These are phyloP conservation scores for Parotia lawesii DNA, from an alignment of 2,113 vertebrate genomes.

Conservation along the genomic window DNA sequence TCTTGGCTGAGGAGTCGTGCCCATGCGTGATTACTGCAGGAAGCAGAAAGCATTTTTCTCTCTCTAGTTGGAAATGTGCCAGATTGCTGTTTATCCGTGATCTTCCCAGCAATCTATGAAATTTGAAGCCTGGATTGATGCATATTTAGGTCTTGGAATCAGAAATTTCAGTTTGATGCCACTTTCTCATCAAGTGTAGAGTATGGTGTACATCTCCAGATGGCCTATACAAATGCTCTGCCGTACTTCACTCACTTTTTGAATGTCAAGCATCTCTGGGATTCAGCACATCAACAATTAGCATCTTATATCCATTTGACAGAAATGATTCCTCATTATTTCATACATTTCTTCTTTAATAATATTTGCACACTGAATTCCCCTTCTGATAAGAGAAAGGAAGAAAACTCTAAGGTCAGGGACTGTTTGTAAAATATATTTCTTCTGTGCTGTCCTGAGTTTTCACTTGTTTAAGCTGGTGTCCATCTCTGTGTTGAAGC, in stretches of 20 bases:
- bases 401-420: neutral
- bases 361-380: conserved; percentile 57
- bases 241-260: conserved; percentile 74
- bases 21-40: no score
- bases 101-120: conserved; percentile 48
- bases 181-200: conserved; percentile 71
- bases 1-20: no score
- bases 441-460: neutral
- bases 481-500: neutral
- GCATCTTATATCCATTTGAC: conserved; percentile 76
- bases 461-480: neutral
- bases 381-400: neutral
- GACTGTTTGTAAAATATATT: neutral
- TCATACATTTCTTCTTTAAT: conserved; percentile 63
- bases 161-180: conserved; percentile 71
- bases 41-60: conserved; percentile 18
- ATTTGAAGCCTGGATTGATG: conserved; percentile 59
- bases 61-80: neutral
- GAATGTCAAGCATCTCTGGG: conserved; percentile 83
- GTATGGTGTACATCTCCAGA: conserved; percentile 74
- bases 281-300: conserved; percentile 77
- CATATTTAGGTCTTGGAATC: conserved; percentile 72
- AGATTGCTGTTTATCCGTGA: conserved; percentile 33
- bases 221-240: conserved; percentile 80
- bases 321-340: conserved; percentile 64